Base-by-base conservation (phyloP, 2,113 vertebrate species). In the Phoxinus phoxinus region DNA sequence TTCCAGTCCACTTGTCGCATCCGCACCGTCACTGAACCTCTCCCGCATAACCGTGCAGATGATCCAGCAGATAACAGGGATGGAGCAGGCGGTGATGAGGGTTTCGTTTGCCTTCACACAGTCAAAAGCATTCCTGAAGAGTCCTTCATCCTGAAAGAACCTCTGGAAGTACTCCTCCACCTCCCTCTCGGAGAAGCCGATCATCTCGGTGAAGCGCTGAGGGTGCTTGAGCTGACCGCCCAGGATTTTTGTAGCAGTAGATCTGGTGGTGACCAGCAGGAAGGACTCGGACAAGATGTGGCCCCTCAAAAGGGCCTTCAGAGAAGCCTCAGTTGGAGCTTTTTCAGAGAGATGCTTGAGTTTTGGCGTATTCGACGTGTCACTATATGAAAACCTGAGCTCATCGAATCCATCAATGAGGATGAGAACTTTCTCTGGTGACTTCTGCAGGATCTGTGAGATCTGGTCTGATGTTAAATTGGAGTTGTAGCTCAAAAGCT, bases 331-430 rank as follows among this genome's bases (percentile, higher is more conserved):
- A 17, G 84, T 87, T 0, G 88, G 32, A 63, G 37, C 84, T 13
- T 77, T 59, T 65, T 83, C 75, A 81, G 3, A 30, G 76, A 88
- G 88, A 69, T 91, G 65, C 0, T 53, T 84, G 15, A 65, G 48
- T 89, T 89, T 19, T 87, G 3, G 5, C 81, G 6, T 3, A 25
- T 51, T 25, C 13, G 30, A 46, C 0, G 12, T 19, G 17, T 58
- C 32, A 37, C 35, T 13, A 65, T 44, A 11, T 72, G n/a, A 51
- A 85, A 89, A 35, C 8, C 30, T 53, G 27, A 88, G 83, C 17
- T 93, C 92, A 89, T 93, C 91, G 0, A 94, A 93, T 83, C 87
- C 91, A n/a, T 93, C 92, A 3, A 93, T 71, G 73, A 94, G 75
- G 27, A 94, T 93, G 1, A 94, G 91, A 21, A 94, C 61, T 35